Evolutionary conservation across 2,113 vertebrate genomes (phyloP).

Genomic region (Dissostichus mawsoni): DNA sequence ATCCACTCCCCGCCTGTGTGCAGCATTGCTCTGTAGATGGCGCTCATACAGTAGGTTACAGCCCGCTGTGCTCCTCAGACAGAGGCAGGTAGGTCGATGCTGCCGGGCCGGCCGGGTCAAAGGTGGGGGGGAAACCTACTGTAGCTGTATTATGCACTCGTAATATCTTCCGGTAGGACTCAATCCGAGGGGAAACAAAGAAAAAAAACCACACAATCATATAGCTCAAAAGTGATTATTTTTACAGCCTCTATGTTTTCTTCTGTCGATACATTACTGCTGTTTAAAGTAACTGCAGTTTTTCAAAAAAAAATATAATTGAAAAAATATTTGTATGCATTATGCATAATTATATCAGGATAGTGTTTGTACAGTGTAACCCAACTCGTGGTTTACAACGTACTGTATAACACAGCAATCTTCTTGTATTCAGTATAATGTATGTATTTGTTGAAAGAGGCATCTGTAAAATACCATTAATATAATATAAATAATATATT

Average conservation of each 20-base stretch:
- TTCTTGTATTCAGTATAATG: background rate
- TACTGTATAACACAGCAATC: background rate
- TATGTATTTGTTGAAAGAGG: background rate
- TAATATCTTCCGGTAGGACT: conserved; percentile 65
- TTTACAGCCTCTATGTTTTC: background rate
- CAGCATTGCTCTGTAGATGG: conserved; percentile 89
- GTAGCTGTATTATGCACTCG: conserved; percentile 55
- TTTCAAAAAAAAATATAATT: background rate
- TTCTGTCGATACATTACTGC: background rate
- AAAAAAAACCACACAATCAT: conserved; percentile 18
- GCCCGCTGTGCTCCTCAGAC: conserved; percentile 27
- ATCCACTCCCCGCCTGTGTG: conserved; percentile 55
- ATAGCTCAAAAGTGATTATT: conserved; percentile 1
- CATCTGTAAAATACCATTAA: background rate
- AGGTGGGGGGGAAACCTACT: conserved; percentile 66
- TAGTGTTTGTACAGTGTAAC: background rate
- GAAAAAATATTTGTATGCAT: background rate
- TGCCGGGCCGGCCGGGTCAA: conserved; percentile 69
- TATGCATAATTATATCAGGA: too few relatives aligned
- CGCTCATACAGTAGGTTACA: conserved; percentile 83
- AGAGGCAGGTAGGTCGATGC: conserved; percentile 26
- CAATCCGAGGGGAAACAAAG: conserved; percentile 44
- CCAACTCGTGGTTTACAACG: background rate
- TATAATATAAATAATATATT: conserved; percentile 13
- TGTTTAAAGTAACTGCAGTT: background rate